A percentile compares a stretch with the other conserved stretches of the same genome.
Evolutionary conservation across 2,113 vertebrate species (phyloP).

Genomic region (Camarhynchus parvulus): DNA sequence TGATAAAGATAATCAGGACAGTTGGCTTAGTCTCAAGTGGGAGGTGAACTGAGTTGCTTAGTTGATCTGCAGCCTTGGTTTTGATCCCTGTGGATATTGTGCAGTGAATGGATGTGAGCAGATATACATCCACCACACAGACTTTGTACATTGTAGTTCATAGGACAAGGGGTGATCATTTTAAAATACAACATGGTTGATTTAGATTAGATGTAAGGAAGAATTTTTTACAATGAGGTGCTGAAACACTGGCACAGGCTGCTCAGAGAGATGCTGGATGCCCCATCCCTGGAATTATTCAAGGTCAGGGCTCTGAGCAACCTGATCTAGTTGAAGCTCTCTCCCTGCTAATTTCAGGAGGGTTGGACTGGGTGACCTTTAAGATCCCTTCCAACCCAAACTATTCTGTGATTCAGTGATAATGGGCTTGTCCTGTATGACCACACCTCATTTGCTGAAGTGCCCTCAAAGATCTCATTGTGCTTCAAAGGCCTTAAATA

Average conservation of each 20-base stretch:
- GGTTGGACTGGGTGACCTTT: neutral
- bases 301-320: neutral
- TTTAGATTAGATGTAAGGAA: neutral
- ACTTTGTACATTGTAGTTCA: fast-evolving
- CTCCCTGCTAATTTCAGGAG: neutral
- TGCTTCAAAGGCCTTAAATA: neutral
- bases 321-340: neutral
- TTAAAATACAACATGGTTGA: neutral
- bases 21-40: neutral
- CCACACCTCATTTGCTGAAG: neutral
- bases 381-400: neutral
- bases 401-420: neutral
- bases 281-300: neutral
- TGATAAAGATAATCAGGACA: neutral
- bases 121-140: neutral
- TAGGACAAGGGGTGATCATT: neutral
- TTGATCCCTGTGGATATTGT: neutral
- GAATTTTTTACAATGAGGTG: neutral
- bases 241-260: neutral
- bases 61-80: neutral
- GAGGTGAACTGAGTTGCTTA: neutral
- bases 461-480: neutral
- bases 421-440: neutral
- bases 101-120: neutral
- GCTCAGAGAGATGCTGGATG: neutral